Base-by-base conservation (phyloP, 1,140 invertebrate species). In the Metaphire vulgaris region DNA sequence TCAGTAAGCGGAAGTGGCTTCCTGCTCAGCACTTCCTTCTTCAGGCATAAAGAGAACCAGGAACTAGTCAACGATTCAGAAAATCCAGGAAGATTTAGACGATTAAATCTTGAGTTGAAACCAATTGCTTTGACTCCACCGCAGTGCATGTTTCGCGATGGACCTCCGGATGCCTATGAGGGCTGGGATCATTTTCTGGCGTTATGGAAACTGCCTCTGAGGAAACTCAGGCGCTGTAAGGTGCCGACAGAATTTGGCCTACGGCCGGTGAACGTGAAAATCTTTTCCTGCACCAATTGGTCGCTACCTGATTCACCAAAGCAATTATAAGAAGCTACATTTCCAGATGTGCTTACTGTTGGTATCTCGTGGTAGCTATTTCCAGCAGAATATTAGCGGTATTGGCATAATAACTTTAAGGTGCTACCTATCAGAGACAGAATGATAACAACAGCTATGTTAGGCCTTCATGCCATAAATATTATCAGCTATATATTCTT, bases 121-220 rank as follows among this genome's bases (percentile, higher is more conserved):
- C 76, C 76, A 12, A 29, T 77, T 64, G 30, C 72, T 1, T 34
- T 77, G 1, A 30, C 33, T 30, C 65, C 76, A 41, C 76, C 76
- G 15, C 21, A 69, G 6, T 77, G 76, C 33, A 28, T 69, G 12
- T 72, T 33, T 6, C 15, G 76, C 1, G 76, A 77, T 71, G 76
- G 76, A 29, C 76, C 76, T 1, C 65, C 69, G 14, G 64, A 75
- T 75, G 34, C 30, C 31, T 33, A 33, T 26, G 66, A 75, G 41
- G 72, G 33, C 12, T 75, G 32, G 66, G 66, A 73, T 32, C 75
- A 76, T 32, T 76, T 74, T 33, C 12, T 75, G 1, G 76, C 21
- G 15, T n/a, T 77, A 56, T 77, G 76, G 76, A 56, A 33, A 33
- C 68, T 77, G 67, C 76, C 76, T 30, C 33, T 77, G 41, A 66